Evolutionary conservation across 1,140 invertebrate genomes (phyloP).

Genomic region (Tetranychus cinnabarinus): DNA sequence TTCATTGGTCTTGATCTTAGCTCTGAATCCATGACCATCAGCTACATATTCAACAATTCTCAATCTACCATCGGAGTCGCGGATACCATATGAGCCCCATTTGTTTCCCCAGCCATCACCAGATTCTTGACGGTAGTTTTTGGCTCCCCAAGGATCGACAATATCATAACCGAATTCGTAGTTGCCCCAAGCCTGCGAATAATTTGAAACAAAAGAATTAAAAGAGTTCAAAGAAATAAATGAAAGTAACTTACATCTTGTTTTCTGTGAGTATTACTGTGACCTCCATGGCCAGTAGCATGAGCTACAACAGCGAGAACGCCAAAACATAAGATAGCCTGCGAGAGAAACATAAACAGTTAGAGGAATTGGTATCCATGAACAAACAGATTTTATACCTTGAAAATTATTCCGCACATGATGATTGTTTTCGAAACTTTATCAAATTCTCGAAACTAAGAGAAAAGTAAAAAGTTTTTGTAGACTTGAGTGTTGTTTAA

Average conservation of each 20-base stretch:
- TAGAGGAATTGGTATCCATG: no score
- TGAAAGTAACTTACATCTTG: neutral
- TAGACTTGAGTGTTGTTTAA: no score
- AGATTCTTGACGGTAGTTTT: slow-evolving; percentile 10
- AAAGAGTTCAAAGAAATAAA: neutral
- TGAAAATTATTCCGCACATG: neutral
- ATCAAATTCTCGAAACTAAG: neutral
- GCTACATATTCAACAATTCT: slow-evolving; percentile 12
- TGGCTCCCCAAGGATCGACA: slow-evolving; percentile 5
- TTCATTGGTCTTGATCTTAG: slow-evolving; percentile 10
- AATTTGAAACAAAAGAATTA: neutral
- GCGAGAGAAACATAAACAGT: neutral
- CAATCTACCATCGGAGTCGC: slow-evolving; percentile 10
- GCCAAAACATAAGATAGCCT: neutral
- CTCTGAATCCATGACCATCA: slow-evolving; percentile 7
- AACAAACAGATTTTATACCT: neutral
- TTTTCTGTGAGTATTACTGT: slow-evolving; percentile 1
- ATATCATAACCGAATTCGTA: slow-evolving; percentile 14
- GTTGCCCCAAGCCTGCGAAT: slow-evolving; percentile 5
- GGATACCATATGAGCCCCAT: slow-evolving; percentile 8
- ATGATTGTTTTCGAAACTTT: neutral
- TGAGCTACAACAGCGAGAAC: neutral
- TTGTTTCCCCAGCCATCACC: slow-evolving; percentile 13
- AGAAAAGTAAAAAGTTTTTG: no score
- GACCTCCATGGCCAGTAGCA: neutral